Base-by-base conservation (phyloP, 2,888 invertebrate genomes). In the Monoplex corrugatus region DNA sequence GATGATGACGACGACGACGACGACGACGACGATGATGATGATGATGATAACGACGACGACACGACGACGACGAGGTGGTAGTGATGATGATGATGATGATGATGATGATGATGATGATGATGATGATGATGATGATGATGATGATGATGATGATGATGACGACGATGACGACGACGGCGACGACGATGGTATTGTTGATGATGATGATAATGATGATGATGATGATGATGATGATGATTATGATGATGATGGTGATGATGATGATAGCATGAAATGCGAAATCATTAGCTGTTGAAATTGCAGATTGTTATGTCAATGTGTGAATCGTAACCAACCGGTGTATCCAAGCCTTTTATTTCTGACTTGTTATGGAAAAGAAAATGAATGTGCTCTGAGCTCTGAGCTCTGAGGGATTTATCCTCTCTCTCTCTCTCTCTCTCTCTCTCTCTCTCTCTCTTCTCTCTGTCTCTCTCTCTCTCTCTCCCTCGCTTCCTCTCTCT, bases 131-230 rank as follows among this genome's bases (percentile, higher is more conserved):
- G 44, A 82, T 82, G 35, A 78, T n/a, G 35, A n/a, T 78, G 35
- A 78, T n/a, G 35, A 78, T 78, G 35, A 19, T 78, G 35, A 19
- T 78, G 35, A 78, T 78, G 35, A 78, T 78, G 35, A 78, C 35
- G 35, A 78, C 35, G 35, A 78, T 78, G 35, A 78, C n/a, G 8
- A 92, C n/a, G n/a, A n/a, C n/a, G 89, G 94, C 92, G 32, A 96
- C 89, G 3, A 90, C 85, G 44, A 92, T 91, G 0, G 95, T 91
- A n/a, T n/a, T n/a, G n/a, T n/a, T n/a, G n/a, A n/a, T n/a, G n/a
- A n/a, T n/a, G n/a, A n/a, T n/a, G n/a, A n/a, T n/a, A n/a, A n/a
- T n/a, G n/a, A n/a, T n/a, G n/a, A n/a, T n/a, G n/a, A n/a, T n/a
- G n/a, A n/a, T n/a, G n/a, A n/a, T n/a, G n/a, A n/a, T n/a, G n/a